These are phyloP conservation scores for Heliconius ethilla DNA, from an alignment of 2,888 invertebrate species.

Conservation along the genomic window DNA sequence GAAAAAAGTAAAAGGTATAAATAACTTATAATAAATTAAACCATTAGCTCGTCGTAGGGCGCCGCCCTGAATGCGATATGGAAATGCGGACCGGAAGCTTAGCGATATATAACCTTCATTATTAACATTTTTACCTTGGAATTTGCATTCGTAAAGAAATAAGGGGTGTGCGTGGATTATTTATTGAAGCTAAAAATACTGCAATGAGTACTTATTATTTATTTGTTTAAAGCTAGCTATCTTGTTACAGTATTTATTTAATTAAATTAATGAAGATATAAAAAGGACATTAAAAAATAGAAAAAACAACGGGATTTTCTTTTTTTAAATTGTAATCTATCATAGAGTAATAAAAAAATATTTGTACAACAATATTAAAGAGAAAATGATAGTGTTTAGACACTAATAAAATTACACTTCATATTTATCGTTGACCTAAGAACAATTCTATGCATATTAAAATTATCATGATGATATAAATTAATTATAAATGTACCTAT, in stretches of 20 bases:
- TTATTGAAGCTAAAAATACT: neutral
- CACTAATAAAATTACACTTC: too few relatives aligned
- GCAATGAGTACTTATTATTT: neutral
- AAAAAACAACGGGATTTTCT: too few relatives aligned
- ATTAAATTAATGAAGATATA: too few relatives aligned
- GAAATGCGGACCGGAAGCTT: constrained; percentile 70
- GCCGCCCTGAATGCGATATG: constrained; percentile 56
- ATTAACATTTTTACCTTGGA: constrained; percentile 61
- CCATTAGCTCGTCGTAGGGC: constrained; percentile 46
- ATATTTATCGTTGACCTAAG: too few relatives aligned
- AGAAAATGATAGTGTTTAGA: neutral
- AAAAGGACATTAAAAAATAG: neutral
- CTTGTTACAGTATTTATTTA: neutral
- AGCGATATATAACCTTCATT: constrained; percentile 58
- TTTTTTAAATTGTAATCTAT: too few relatives aligned
- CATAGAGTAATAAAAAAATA: too few relatives aligned
- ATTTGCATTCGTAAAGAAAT: constrained; percentile 42
- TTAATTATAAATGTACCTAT: too few relatives aligned
- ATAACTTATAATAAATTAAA: constrained; percentile 40
- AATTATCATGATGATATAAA: neutral
- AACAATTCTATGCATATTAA: too few relatives aligned
- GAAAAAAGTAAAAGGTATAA: constrained; percentile 30
- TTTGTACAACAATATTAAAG: neutral
- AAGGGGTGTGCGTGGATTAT: constrained; percentile 23
- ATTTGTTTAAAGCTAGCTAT: neutral